Evolutionary conservation across 2,797 vertebrate genomes (phyloP).

Genomic region (Crotalus adamanteus): DNA sequence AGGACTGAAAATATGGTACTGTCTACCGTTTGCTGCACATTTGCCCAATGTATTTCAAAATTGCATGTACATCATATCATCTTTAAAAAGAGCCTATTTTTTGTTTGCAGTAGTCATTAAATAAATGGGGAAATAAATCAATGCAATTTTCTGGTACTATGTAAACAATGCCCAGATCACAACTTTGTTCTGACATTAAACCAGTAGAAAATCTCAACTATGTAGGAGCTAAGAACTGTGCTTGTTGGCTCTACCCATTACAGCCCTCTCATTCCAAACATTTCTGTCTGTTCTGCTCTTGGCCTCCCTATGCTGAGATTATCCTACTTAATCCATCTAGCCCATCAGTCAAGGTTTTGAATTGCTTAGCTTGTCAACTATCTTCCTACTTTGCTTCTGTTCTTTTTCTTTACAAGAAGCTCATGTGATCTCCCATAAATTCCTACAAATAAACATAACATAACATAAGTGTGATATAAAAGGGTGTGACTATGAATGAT

Average conservation of each 20-base stretch:
- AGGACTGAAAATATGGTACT: background rate
- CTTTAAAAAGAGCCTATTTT: background rate
- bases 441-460: background rate
- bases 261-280: background rate
- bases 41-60: background rate
- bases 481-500: background rate
- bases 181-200: background rate
- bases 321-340: background rate
- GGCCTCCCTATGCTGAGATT: background rate
- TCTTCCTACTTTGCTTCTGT: background rate
- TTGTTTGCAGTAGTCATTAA: background rate
- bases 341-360: background rate
- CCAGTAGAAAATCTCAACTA: background rate
- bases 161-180: background rate
- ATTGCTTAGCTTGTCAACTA: background rate
- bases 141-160: background rate
- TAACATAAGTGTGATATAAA: background rate
- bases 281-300: background rate
- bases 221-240: background rate
- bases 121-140: background rate
- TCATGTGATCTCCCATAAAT: background rate
- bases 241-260: too few species aligned
- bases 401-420: background rate
- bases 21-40: background rate
- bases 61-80: background rate